phyloP scores from a whole-genome alignment of 1,140 invertebrate species.

The Dolichoris vasculosae region DNA sequence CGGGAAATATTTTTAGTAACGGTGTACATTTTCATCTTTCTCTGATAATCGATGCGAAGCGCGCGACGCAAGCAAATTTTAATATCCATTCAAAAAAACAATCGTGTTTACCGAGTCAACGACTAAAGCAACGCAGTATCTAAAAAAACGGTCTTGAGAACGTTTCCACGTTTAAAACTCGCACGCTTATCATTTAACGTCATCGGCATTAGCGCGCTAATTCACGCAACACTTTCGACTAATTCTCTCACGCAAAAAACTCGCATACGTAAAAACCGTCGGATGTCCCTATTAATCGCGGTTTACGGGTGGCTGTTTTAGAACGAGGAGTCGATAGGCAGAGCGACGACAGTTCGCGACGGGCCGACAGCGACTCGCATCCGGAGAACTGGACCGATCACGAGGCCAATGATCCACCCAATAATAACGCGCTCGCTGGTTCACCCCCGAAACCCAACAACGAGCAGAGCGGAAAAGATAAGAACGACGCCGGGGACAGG shows the following conservation, averaged over 20 bases:
- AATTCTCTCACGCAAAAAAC: background rate
- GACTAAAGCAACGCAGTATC: no score
- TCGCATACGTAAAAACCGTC: no score
- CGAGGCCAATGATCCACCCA: slow-evolving; percentile 77
- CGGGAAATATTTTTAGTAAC: no score
- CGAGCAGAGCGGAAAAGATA: slow-evolving; percentile 71
- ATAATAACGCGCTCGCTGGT: slow-evolving; percentile 48
- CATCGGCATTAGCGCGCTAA: background rate
- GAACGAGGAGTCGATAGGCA: slow-evolving; percentile 75
- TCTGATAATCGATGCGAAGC: no score
- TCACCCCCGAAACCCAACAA: slow-evolving; percentile 63
- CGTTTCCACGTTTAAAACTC: background rate
- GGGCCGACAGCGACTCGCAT: slow-evolving; percentile 79
- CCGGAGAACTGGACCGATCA: slow-evolving; percentile 78
- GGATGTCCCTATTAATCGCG: background rate
- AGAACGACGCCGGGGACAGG: slow-evolving; percentile 57
- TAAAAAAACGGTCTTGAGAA: background rate
- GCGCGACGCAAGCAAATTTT: no score
- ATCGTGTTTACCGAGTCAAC: background rate
- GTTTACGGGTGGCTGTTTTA: slow-evolving; percentile 62
- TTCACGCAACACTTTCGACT: background rate
- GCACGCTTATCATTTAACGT: background rate
- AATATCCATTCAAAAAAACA: no score
- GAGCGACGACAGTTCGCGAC: slow-evolving; percentile 79
- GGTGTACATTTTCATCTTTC: no score